Percentiles rank a stretch among this genome's conserved stretches.
Conservation (phyloP, 2,888 invertebrate genomes). For the Drosophila vallismaia region DNA sequence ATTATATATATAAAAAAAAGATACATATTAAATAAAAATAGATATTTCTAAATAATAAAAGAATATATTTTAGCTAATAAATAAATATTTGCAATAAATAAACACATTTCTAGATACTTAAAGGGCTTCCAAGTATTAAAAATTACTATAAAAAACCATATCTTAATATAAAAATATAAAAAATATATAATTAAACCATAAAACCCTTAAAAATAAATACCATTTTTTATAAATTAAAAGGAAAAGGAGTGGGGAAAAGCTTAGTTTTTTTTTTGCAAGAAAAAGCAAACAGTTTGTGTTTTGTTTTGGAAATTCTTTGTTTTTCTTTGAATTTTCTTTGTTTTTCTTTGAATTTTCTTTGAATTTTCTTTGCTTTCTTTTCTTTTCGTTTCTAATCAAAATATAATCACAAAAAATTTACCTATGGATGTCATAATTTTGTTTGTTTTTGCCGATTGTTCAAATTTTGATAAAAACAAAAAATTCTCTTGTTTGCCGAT, state of each 20-base stretch:
- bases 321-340: background rate
- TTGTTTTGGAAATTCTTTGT: slow-evolving; percentile 1
- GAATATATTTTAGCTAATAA: no score
- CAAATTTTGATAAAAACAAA: slow-evolving; percentile 56
- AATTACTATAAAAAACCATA: background rate
- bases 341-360: background rate
- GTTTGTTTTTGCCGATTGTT: slow-evolving; percentile 67
- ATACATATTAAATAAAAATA: no score
- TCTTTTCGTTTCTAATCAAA: background rate
- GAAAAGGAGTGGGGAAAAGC: background rate
- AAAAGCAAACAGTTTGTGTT: background rate
- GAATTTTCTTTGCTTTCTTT: no score
- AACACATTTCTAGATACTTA: no score
- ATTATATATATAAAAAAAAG: no score
- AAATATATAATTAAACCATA: background rate
- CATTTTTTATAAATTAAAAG: background rate
- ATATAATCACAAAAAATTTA: slow-evolving; percentile 66
- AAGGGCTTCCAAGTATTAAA: background rate
- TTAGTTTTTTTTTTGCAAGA: background rate
- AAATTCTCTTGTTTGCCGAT: slow-evolving; percentile 38
- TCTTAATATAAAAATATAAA: background rate
- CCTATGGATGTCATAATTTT: slow-evolving; percentile 84
- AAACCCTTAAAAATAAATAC: background rate
- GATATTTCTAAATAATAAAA: no score
- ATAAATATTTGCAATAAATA: no score